These are phyloP conservation scores for Oxyteleia sp. DNA, from an alignment of 2,888 invertebrate species.

Conservation along the genomic window DNA sequence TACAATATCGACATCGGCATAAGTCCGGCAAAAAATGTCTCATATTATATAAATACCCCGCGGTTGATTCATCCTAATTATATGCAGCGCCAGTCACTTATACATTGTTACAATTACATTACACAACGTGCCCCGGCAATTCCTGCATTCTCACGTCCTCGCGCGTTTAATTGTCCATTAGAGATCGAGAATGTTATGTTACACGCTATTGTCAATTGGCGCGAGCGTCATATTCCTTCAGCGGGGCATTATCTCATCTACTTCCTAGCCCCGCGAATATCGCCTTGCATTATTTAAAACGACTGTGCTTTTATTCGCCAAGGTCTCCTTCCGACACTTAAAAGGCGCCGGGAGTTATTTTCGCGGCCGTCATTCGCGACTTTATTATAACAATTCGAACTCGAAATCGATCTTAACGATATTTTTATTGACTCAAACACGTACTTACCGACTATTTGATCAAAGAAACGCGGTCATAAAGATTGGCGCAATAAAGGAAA, in stretches of 20 bases:
- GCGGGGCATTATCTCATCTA: conserved; percentile 23
- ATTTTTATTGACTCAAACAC: conserved; percentile 20
- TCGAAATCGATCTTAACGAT: conserved; percentile 30
- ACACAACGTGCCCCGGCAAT: no score
- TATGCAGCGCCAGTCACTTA: conserved; percentile 16
- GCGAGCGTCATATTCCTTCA: neutral
- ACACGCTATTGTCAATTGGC: conserved; percentile 25
- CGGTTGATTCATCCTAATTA: conserved; percentile 49
- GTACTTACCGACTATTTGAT: conserved; percentile 15
- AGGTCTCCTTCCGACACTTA: conserved; percentile 25
- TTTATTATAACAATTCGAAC: conserved; percentile 11
- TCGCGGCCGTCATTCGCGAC: conserved; percentile 27
- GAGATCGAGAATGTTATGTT: conserved; percentile 20
- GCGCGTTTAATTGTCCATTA: conserved; percentile 40
- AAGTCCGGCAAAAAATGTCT: conserved; percentile 28
- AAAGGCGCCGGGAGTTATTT: conserved; percentile 44
- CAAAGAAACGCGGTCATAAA: conserved; percentile 25
- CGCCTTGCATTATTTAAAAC: conserved; percentile 6
- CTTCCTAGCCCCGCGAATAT: conserved; percentile 19
- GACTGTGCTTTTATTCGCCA: conserved; percentile 11
- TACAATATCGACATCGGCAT: conserved; percentile 10
- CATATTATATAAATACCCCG: conserved; percentile 38
- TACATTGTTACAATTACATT: conserved; percentile 17
- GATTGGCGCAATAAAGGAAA: conserved; percentile 27
- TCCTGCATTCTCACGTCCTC: conserved; percentile 46